A percentile compares a stretch with the other conserved stretches of the same genome.
Evolutionary conservation across 1,140 invertebrate species (phyloP).

Genomic region (Lordiphosa clarofinis): DNA sequence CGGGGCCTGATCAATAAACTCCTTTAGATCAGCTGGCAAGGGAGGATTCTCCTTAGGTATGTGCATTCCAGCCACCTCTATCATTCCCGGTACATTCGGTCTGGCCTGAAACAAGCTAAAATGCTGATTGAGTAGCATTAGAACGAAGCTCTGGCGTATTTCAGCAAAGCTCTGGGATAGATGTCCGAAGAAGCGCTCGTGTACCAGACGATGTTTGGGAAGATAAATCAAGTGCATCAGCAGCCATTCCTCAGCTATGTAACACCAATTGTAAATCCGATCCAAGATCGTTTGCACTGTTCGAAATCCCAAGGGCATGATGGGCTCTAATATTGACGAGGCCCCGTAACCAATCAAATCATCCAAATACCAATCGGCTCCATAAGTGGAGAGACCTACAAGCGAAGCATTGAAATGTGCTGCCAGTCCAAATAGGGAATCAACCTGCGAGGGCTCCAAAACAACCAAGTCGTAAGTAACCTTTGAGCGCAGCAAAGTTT

Average conservation of each 20-base stretch:
- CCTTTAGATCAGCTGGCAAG: constrained; percentile 76
- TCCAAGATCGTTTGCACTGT: constrained; percentile 16
- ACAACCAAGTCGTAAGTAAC: constrained; percentile 43
- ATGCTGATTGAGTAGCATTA: constrained; percentile 64
- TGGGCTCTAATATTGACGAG: constrained; percentile 25
- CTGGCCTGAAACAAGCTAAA: constrained; percentile 50
- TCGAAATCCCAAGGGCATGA: neutral
- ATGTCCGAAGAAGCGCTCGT: constrained; percentile 55
- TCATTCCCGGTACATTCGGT: constrained; percentile 49
- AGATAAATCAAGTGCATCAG: constrained; percentile 35
- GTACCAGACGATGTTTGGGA: constrained; percentile 15
- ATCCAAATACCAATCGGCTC: constrained; percentile 48
- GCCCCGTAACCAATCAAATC: constrained; percentile 21
- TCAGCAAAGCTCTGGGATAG: constrained; percentile 28
- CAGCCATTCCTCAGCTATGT: constrained; percentile 54
- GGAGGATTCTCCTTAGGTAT: constrained; percentile 79
- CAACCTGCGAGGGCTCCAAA: constrained; percentile 33
- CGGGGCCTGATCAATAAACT: constrained; percentile 81
- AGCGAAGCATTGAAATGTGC: constrained; percentile 45
- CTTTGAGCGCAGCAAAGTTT: constrained; percentile 28
- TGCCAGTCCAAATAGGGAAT: constrained; percentile 40
- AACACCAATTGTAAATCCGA: constrained; percentile 37
- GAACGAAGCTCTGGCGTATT: constrained; percentile 36
- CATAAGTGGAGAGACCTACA: constrained; percentile 41
- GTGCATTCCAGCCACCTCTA: constrained; percentile 72